These are phyloP conservation scores for Portunus trituberculatus DNA, from an alignment of 1,140 invertebrate species.

Conservation along the genomic window DNA sequence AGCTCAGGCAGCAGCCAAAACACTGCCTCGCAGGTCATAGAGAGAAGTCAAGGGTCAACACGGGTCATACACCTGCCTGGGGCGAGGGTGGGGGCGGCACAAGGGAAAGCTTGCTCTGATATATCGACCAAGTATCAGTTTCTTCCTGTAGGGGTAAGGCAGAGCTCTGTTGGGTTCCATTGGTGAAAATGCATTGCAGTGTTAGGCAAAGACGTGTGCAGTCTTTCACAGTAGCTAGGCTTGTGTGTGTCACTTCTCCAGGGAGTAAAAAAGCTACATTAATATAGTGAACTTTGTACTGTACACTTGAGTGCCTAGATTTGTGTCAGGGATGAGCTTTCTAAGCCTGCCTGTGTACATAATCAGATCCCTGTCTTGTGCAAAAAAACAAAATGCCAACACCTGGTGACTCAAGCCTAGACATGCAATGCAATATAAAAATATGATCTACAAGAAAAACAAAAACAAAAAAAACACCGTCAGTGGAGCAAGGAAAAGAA, in stretches of 20 bases:
- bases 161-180: neutral
- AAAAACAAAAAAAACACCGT: neutral
- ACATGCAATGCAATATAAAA: neutral
- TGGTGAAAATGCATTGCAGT: neutral
- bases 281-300: neutral
- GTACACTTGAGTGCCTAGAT: too few relatives aligned
- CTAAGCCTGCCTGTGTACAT: neutral
- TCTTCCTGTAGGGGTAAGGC: slow-evolving; percentile 58
- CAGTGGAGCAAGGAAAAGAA: neutral
- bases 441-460: neutral
- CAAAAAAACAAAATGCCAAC: slow-evolving; percentile 1
- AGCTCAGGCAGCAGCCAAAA: neutral
- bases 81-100: slow-evolving; percentile 64
- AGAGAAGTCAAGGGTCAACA: slow-evolving; percentile 40
- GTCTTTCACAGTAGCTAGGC: neutral
- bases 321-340: neutral
- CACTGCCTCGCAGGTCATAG: neutral
- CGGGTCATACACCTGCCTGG: slow-evolving; percentile 60
- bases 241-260: neutral
- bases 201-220: neutral
- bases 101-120: slow-evolving; percentile 57
- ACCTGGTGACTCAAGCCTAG: neutral
- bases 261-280: slow-evolving; percentile 9
- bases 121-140: slow-evolving; percentile 52
- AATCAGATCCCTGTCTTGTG: neutral